Base-by-base conservation (phyloP, 2,113 vertebrate genomes). In the Sceloporus undulatus region DNA sequence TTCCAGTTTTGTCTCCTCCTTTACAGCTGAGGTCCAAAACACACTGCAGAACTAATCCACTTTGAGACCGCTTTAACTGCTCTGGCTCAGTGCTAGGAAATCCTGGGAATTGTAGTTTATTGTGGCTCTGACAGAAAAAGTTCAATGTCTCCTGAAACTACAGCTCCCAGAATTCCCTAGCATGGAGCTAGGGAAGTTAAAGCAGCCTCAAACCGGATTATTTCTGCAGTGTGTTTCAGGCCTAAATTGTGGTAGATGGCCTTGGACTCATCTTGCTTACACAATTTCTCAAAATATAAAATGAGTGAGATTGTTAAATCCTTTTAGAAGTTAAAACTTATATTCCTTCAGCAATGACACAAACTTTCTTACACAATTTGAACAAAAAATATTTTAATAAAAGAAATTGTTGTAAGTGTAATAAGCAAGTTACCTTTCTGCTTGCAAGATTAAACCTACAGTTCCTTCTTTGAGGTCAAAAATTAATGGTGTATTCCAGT, bases 401-500 rank as follows among this genome's bases (percentile, higher is more conserved):
- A 80, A 42, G 27, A 91, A 92, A 89, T 56, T 42, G 21, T 80
- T 10, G 48, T 0, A 11, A 91, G 0, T 9, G 78, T 52, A 87
- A 86, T 52, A 86, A 88, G 18, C 0, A 79, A 92, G 42, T 96
- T 96, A 99, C 99, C 98, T 99, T 95, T 99, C 98, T 0, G 98
- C 97, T 91, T 99, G 99, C 52, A 98, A 96, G 95, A 99, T 98
- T 92, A 99, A 97, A 92, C 98, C 99, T 84, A 99, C 98, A 27
- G 98, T 98, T 95, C 98, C 98, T 93, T 99, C 99, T 96, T 98
- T 99, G 91, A 99, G 97, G 94, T 99, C 98, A 96, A 99, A 99
- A 94, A 99, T 98, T 93, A 99, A 95, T 2, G 99, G 99, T 56
- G 98, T 99, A 90, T 99, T 99, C 98, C 98, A 99, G 95, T 99